Evolutionary conservation across 2,113 vertebrate genomes (phyloP).

Genomic region (Otolemur garnettii): DNA sequence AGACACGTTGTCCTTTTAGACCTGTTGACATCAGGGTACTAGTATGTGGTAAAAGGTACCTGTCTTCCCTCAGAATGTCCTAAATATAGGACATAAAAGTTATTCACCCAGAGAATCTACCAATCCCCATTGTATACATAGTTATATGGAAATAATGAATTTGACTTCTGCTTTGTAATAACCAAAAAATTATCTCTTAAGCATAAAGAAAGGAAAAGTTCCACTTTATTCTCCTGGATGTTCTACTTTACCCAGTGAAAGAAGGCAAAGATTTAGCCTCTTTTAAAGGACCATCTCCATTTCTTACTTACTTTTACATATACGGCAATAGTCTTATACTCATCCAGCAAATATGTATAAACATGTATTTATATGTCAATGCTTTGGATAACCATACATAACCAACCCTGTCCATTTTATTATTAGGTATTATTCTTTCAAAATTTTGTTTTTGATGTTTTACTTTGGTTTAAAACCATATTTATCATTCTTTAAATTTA

Average conservation of each 20-base stretch:
- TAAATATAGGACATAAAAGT: neutral
- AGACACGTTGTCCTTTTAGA: neutral
- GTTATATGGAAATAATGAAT: neutral
- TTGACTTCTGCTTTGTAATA: constrained; percentile 1
- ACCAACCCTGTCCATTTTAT: neutral
- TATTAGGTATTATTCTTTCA: neutral
- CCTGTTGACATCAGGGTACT: neutral
- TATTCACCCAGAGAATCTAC: neutral
- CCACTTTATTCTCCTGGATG: neutral
- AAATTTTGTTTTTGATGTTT: neutral
- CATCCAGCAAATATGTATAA: constrained; percentile 25
- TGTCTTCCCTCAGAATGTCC: neutral
- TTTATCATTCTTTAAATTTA: neutral
- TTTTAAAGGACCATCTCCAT: neutral
- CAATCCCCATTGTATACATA: neutral
- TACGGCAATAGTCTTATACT: neutral
- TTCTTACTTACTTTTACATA: neutral
- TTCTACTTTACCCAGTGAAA: neutral
- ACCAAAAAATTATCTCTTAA: neutral
- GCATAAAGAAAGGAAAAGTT: constrained; percentile 16
- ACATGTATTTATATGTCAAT: neutral
- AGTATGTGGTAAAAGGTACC: neutral
- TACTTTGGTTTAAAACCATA: neutral
- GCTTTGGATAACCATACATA: neutral
- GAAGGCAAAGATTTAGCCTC: neutral